These are phyloP conservation scores for Drosophila lutescens DNA, from an alignment of 2,888 invertebrate genomes.

Conservation along the genomic window DNA sequence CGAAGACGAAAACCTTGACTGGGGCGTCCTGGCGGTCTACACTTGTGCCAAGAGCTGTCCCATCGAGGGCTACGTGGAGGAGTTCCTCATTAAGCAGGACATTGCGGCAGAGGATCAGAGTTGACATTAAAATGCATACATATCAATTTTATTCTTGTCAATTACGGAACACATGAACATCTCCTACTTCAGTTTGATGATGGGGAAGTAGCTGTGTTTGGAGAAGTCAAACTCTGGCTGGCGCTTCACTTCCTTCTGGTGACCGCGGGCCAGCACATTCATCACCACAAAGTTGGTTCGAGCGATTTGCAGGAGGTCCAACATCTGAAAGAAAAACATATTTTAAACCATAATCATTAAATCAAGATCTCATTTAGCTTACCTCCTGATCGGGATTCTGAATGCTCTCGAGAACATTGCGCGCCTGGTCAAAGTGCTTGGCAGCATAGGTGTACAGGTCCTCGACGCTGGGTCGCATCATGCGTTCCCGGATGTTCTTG, in stretches of 20 bases:
- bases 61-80: constrained; percentile 88
- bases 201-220: constrained; percentile 94
- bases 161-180: constrained; percentile 36
- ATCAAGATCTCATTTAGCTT: constrained; percentile 47
- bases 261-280: constrained; percentile 95
- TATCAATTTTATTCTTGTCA: constrained; percentile 58
- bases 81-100: constrained; percentile 95
- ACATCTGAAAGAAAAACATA: constrained; percentile 86
- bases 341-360: background rate
- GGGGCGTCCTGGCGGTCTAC: constrained; percentile 94
- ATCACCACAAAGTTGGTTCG: constrained; percentile 98
- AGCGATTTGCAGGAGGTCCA: constrained; percentile 93
- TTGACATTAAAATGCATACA: constrained; percentile 27
- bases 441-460: constrained; percentile 92
- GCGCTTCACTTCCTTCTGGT: constrained; percentile 92
- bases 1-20: constrained; percentile 91
- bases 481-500: constrained; percentile 90
- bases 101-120: constrained; percentile 70
- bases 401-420: constrained; percentile 92
- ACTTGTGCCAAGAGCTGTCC: constrained; percentile 93
- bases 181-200: constrained; percentile 88
- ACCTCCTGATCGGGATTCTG: constrained; percentile 93
- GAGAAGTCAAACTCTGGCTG: constrained; percentile 97
- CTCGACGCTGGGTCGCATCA: constrained; percentile 86
- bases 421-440: constrained; percentile 96